Base-by-base conservation (phyloP, 2,888 invertebrate species). In the Ptychoptera contaminata region DNA sequence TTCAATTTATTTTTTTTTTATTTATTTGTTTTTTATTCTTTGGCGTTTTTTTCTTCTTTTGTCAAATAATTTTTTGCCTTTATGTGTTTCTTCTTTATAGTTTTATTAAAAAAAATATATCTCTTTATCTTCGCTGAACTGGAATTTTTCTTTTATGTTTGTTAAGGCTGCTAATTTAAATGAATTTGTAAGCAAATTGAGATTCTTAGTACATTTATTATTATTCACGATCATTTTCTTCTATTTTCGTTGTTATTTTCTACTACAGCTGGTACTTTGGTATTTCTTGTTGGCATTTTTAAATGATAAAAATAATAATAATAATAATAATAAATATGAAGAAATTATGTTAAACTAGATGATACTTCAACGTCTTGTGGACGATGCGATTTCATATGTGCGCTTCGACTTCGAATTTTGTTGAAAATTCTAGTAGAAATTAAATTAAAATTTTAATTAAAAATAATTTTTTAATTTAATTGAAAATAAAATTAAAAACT, bases 361-460 rank as follows among this genome's bases (percentile, higher is more conserved):
- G 52, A 51, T 43, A 53, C 75, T 66, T 83, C 85, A 67, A 81
- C 76, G 71, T 90, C 88, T 65, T 83, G 82, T 58, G 87, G 84
- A 63, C 88, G 82, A 73, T 97, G 97, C 55, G 92, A 93, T 73
- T 97, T 97, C 96, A 97, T 96, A 72, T 97, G 97, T 53, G 96
- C 96, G 72, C 93, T 96, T 69, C 96, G 82, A 74, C 94, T 96
- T 76, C 94, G 93, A 63, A 94, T 90, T 77, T 94, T 94, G 73
- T 81, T 82, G 76, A 94, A 94, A 68, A 92, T 82, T 76, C 93
- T 94, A 40, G 31, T 36, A 34, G 35, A 35, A 44, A 39, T 38
- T 16, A 32, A 16, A 39, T 15, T 10, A 12, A 29, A 40, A 40
- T 35, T 12, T 11, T n/a, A n/a, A 15, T 12, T 11, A 36, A n/a